Percentiles rank a stretch among this genome's conserved stretches.
Evolutionary conservation across 2,797 vertebrate genomes (phyloP).

Genomic region (Allobates femoralis): DNA sequence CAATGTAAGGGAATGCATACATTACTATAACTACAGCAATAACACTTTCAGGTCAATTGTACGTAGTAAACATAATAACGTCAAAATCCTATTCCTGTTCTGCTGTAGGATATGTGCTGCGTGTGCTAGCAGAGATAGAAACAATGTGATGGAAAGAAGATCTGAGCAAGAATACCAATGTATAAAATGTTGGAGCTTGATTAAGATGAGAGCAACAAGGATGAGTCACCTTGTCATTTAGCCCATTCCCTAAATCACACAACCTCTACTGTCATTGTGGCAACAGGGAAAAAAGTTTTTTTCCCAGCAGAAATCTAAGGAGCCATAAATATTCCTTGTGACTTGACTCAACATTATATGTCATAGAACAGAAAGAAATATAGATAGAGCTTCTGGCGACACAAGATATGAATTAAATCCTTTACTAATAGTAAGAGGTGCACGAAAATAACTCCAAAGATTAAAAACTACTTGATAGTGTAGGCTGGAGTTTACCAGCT

Average conservation of each 20-base stretch:
- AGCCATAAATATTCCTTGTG: slow-evolving; percentile 61
- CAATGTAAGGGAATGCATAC: not conserved
- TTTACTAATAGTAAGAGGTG: slow-evolving; percentile 1
- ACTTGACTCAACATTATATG: slow-evolving; percentile 55
- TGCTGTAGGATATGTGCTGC: not conserved
- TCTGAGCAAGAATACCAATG: slow-evolving; percentile 25
- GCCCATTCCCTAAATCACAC: slow-evolving; percentile 59
- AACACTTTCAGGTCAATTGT: not conserved
- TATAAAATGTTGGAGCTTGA: slow-evolving; percentile 55
- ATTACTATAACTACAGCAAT: not conserved
- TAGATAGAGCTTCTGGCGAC: slow-evolving; percentile 35
- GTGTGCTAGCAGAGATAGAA: not conserved
- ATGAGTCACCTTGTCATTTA: slow-evolving; percentile 64
- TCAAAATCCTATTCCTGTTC: not conserved
- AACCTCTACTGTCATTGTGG: slow-evolving; percentile 59
- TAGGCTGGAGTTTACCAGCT: not conserved
- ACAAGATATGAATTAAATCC: slow-evolving; percentile 43
- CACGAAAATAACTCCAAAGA: slow-evolving; percentile 36
- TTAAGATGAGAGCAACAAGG: slow-evolving; percentile 61
- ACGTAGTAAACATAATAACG: not conserved
- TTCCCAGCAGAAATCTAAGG: slow-evolving; percentile 61
- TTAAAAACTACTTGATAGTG: not conserved
- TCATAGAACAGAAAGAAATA: slow-evolving; percentile 60
- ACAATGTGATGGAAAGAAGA: slow-evolving; percentile 23
- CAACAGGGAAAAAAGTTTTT: slow-evolving; percentile 60